phyloP scores from a whole-genome alignment of 2,888 invertebrate genomes.

The Apamea crenata region DNA sequence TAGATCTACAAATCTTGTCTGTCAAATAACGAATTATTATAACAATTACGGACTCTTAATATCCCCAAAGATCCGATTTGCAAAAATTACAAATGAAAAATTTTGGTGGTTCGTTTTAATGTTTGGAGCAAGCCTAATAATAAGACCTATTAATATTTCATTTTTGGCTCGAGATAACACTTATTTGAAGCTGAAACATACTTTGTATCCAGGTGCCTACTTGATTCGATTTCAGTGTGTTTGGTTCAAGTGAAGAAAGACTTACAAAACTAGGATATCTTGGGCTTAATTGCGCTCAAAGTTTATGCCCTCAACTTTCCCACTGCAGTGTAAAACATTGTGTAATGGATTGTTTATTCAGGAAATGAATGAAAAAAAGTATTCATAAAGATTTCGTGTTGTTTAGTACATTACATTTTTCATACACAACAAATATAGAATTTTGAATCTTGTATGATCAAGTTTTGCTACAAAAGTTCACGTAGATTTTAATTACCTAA shows the following conservation, averaged over 20 bases:
- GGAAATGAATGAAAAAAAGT: neutral
- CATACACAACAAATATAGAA: too few species aligned
- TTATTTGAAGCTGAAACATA: conserved; percentile 12
- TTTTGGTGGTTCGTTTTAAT: neutral
- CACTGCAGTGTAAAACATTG: too few species aligned
- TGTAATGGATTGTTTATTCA: neutral
- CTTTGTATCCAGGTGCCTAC: conserved; percentile 6
- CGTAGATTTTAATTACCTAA: neutral
- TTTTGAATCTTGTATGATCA: too few species aligned
- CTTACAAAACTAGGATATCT: neutral
- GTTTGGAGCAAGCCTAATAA: neutral
- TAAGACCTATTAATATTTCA: neutral
- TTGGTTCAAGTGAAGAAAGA: conserved; percentile 30
- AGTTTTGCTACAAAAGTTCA: neutral
- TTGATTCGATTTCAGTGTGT: conserved; percentile 24
- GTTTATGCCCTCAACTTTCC: neutral
- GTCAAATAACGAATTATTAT: neutral
- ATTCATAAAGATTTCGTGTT: neutral
- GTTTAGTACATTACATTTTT: neutral
- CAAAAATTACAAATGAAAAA: too few species aligned
- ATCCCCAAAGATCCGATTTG: neutral
- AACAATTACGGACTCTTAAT: too few species aligned
- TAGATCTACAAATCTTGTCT: neutral
- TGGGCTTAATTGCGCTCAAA: neutral
- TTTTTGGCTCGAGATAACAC: conserved; percentile 4